These are phyloP conservation scores for Sitophilus oryzae DNA, from an alignment of 1,140 invertebrate species.

Conservation along the genomic window DNA sequence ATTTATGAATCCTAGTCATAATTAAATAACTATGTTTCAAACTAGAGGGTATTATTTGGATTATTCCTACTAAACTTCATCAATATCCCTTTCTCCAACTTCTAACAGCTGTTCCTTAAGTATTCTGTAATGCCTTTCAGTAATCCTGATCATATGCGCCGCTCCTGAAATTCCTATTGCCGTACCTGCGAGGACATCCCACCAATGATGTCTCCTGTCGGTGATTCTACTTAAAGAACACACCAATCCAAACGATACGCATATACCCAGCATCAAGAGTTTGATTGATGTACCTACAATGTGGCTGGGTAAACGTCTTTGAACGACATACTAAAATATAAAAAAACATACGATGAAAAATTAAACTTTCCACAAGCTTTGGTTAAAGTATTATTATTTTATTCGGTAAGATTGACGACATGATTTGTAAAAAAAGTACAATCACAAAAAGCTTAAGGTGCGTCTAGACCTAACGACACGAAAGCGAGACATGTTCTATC, in stretches of 20 bases:
- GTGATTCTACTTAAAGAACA: constrained; percentile 63
- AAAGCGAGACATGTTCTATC: too few relatives aligned
- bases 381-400: too few relatives aligned
- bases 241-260: constrained; percentile 53
- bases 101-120: background rate
- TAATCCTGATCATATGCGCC: constrained; percentile 4
- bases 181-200: constrained; percentile 64
- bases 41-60: too few relatives aligned
- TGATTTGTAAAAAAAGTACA: too few relatives aligned
- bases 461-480: too few relatives aligned
- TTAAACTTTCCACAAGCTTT: background rate
- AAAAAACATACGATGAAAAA: constrained; percentile 13
- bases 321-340: constrained; percentile 58
- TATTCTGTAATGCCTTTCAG: constrained; percentile 1
- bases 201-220: constrained; percentile 71
- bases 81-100: background rate
- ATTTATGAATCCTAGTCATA: too few relatives aligned
- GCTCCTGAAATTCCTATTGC: constrained; percentile 47
- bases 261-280: constrained; percentile 56
- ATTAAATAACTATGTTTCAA: too few relatives aligned
- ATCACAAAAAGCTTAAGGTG: too few relatives aligned
- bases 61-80: too few relatives aligned
- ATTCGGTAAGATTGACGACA: too few relatives aligned
- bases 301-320: constrained; percentile 50
- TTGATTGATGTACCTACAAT: constrained; percentile 50